These are phyloP conservation scores for Coregonus sp. DNA, from an alignment of 2,797 vertebrate species.

Conservation along the genomic window DNA sequence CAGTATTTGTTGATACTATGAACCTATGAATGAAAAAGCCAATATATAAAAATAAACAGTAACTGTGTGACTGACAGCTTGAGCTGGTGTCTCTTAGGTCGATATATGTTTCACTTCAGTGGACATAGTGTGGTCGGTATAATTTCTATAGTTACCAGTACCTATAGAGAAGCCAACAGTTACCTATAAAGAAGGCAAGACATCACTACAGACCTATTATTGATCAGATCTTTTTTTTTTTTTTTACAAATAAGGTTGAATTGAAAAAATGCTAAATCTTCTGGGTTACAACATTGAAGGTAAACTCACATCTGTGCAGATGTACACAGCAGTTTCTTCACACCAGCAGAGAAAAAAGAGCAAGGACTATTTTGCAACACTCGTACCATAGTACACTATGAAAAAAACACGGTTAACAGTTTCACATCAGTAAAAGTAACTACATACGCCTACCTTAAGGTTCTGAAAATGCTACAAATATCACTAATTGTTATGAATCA, in stretches of 20 bases:
- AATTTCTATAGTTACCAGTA: background rate
- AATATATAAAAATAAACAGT: background rate
- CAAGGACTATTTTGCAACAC: slow-evolving; percentile 54
- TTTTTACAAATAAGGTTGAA: background rate
- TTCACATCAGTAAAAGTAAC: slow-evolving; percentile 72
- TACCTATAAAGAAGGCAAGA: background rate
- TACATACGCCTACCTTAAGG: slow-evolving; percentile 62
- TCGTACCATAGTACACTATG: slow-evolving; percentile 66
- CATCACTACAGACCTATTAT: background rate
- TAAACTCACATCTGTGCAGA: background rate
- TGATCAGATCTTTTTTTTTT: background rate
- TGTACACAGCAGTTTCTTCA: slow-evolving; percentile 23
- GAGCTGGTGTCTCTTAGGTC: background rate
- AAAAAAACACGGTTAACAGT: slow-evolving; percentile 63
- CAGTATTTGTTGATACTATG: slow-evolving; percentile 24
- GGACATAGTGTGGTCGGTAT: background rate
- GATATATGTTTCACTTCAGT: background rate
- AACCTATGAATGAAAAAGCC: slow-evolving; percentile 4
- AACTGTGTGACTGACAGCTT: background rate
- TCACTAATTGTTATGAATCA: slow-evolving; percentile 59
- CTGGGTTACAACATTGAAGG: background rate
- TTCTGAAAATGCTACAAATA: slow-evolving; percentile 77
- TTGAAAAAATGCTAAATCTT: background rate
- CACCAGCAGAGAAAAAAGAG: slow-evolving; percentile 27
- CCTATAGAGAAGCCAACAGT: background rate